Conservation (phyloP, 2,113 vertebrate species). For the Epinephelus lanceolatus region DNA sequence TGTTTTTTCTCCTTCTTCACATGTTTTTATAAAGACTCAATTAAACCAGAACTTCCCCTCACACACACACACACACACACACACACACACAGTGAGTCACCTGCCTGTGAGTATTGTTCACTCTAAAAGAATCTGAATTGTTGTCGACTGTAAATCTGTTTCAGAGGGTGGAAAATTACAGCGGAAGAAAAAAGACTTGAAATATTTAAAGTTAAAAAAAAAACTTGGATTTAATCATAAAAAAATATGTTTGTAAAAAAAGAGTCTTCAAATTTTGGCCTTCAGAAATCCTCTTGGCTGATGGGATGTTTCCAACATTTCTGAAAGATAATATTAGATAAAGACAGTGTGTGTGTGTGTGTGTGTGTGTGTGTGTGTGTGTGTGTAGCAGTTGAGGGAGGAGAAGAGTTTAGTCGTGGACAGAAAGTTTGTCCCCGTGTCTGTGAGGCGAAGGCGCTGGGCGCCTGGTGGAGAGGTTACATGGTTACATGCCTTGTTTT, state of each 20-base stretch:
- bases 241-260: background rate
- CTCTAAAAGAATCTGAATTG: slow-evolving; percentile 15
- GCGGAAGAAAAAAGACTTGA: too few species aligned
- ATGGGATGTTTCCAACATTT: background rate
- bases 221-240: background rate
- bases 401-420: background rate
- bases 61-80: background rate
- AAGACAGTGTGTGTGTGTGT: background rate
- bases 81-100: slow-evolving; percentile 24
- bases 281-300: background rate
- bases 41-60: background rate
- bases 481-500: slow-evolving; percentile 48
- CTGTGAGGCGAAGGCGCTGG: slow-evolving; percentile 41
- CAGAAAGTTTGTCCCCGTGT: slow-evolving; percentile 16
- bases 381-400: background rate
- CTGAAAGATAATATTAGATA: background rate
- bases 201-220: too few species aligned
- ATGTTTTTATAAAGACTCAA: background rate
- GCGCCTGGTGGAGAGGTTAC: slow-evolving; percentile 27
- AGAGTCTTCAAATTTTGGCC: background rate
- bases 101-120: slow-evolving; percentile 2
- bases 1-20: background rate
- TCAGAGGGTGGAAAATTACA: background rate
- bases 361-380: too few species aligned
- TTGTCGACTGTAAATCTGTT: background rate